A percentile compares a stretch with the other conserved stretches of the same genome.
These are phyloP conservation scores for Tachystola acroxantha DNA, from an alignment of 2,888 invertebrate species.

Conservation along the genomic window DNA sequence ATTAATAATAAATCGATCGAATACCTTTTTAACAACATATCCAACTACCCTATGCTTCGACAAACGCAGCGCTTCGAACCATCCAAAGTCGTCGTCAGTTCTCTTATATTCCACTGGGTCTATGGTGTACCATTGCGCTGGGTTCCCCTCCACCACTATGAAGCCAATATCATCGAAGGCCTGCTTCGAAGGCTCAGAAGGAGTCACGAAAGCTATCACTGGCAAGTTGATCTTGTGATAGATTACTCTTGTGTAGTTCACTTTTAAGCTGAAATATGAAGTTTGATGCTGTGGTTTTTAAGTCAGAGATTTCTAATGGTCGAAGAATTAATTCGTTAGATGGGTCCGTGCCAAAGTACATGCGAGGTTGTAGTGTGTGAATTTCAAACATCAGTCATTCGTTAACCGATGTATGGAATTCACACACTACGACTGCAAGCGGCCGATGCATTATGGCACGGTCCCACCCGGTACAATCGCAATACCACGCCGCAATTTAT, in stretches of 20 bases:
- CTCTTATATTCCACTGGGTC: constrained; percentile 29
- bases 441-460: no score
- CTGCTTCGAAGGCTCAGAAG: constrained; percentile 35
- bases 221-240: constrained; percentile 24
- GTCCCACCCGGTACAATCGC: no score
- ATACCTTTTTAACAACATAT: constrained; percentile 42
- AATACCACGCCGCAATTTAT: no score
- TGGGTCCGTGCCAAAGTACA: background rate
- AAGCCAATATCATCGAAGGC: constrained; percentile 51
- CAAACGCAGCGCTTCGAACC: constrained; percentile 31
- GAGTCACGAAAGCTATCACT: constrained; percentile 37
- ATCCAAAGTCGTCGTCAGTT: constrained; percentile 36
- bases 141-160: constrained; percentile 29
- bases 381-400: no score
- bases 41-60: constrained; percentile 37
- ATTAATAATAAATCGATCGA: no score
- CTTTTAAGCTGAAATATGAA: constrained; percentile 45
- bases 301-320: no score
- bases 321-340: background rate
- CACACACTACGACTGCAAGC: no score
- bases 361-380: background rate
- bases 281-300: no score
- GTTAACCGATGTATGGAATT: no score
- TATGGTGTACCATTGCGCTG: constrained; percentile 26
- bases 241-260: constrained; percentile 34